These are phyloP conservation scores for Halictus ligatus DNA, from an alignment of 2,888 invertebrate genomes.

Conservation along the genomic window DNA sequence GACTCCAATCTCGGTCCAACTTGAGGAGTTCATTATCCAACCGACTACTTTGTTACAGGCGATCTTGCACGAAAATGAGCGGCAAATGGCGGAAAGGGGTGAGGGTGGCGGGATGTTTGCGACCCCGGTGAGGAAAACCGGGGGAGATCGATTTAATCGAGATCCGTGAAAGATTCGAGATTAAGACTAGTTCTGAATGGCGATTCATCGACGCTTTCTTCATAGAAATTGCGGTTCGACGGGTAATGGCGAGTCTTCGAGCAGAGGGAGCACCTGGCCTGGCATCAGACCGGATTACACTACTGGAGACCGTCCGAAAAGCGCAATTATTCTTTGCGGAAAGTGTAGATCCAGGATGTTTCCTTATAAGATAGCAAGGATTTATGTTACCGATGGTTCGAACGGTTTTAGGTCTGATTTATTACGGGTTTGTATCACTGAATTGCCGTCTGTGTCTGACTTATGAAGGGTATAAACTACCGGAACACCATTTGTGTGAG, in stretches of 20 bases:
- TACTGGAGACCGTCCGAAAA: neutral
- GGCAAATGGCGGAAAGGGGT: neutral
- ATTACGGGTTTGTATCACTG: neutral
- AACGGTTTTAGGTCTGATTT: neutral
- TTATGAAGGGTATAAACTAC: neutral
- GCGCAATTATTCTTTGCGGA: neutral
- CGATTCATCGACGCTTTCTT: neutral
- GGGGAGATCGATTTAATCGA: conserved; percentile 29
- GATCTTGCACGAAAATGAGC: conserved; percentile 38
- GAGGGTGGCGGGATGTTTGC: neutral
- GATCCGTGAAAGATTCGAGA: conserved; percentile 18
- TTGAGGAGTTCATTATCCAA: conserved; percentile 49
- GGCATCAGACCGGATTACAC: neutral
- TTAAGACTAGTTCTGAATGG: conserved; percentile 6
- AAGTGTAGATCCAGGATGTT: neutral
- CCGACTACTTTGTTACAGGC: conserved; percentile 45
- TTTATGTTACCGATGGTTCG: neutral
- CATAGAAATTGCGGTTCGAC: neutral
- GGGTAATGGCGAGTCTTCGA: neutral
- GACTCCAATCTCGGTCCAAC: conserved; percentile 41
- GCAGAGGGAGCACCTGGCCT: neutral
- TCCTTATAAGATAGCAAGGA: neutral
- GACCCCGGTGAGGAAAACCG: conserved; percentile 17
- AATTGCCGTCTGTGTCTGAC: neutral
- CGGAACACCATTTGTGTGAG: neutral